Evolutionary conservation across 2,113 vertebrate species (phyloP), one percentile per base, ranked within the genome.

Genomic region (Hymenochirus boettgeri): DNA sequence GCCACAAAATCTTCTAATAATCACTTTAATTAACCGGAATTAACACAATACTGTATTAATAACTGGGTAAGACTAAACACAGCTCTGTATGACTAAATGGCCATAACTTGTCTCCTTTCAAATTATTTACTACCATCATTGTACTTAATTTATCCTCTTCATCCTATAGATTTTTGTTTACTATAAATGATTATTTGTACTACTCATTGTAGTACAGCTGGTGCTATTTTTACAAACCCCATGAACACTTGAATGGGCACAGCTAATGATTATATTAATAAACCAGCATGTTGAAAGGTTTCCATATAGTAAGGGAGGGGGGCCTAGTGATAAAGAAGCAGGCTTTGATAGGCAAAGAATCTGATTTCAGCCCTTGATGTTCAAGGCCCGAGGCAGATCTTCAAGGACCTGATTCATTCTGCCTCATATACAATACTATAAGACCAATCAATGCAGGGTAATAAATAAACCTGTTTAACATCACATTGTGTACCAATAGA

Each of bases 221-320:
- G 47, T 60, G 48, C 57, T 53, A 69, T 60, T 53, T 69, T 39
- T 69, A 33, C 52, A 60, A 60, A 69, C 23, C 33, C 23, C 39
- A 26, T 45, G 47, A 67, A 67, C 57, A 60, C 65, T 51, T 67
- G 46, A 58, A 52, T 67, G 55, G 45, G 37, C 50, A 22, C 31
- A 52, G 26, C 45, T 67, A 67, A 59, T 58, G 56, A 31, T 31
- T 50, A 58, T 51, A 52, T 51, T 58, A 35, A 51, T 58, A 67
- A 67, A 46, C 50, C 64, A 58, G 51, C 59, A 52, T 42, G 23
- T 60, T 23, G 47, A 46, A 52, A 60, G 56, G 65, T 53, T 59
- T 59, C 59, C 65, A 66, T 66, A 66, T 69, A 60, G 64, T 57
- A 18, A 60, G 57, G 65, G 56, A 53, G 57, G 46, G 37, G 24